A percentile compares a stretch with the other conserved stretches of the same genome.
phyloP scores from a whole-genome alignment of 2,888 invertebrate species.

The Thera obeliscata region DNA sequence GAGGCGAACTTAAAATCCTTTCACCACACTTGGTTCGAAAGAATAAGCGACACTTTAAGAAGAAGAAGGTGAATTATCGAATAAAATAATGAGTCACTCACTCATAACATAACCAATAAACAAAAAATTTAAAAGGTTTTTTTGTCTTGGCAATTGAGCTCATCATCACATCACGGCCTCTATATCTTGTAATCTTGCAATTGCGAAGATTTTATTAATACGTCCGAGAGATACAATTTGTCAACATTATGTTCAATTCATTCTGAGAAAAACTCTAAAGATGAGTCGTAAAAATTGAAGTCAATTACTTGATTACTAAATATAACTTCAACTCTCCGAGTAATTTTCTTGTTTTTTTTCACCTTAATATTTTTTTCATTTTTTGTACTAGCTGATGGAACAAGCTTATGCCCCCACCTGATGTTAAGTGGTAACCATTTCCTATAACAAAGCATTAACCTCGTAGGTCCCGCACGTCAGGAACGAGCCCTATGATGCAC shows the following conservation, averaged over 20 bases:
- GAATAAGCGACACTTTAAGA: too few species aligned
- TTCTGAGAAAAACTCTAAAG: constrained; percentile 12
- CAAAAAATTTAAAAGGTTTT: constrained; percentile 10
- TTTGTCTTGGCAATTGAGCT: constrained; percentile 32
- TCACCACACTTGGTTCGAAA: too few species aligned
- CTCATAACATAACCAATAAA: constrained; percentile 5
- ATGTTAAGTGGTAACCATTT: too few species aligned
- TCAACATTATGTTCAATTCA: constrained; percentile 9
- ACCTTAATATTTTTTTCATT: too few species aligned
- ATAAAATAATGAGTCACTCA: neutral
- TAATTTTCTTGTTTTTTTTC: too few species aligned
- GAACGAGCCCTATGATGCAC: too few species aligned
- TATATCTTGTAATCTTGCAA: constrained; percentile 23
- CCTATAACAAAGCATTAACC: too few species aligned
- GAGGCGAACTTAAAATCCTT: too few species aligned
- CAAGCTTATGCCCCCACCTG: neutral
- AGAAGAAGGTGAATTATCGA: neutral
- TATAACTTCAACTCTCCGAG: too few species aligned
- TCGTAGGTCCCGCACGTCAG: too few species aligned
- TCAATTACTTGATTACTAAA: neutral
- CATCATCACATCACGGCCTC: constrained; percentile 25
- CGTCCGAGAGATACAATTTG: constrained; percentile 30
- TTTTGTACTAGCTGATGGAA: neutral
- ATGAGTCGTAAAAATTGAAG: constrained; percentile 14
- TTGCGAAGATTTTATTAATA: constrained; percentile 32